Base-by-base conservation (phyloP, 2,113 vertebrate species). In the Rhegmatorhina hoffmannsi region DNA sequence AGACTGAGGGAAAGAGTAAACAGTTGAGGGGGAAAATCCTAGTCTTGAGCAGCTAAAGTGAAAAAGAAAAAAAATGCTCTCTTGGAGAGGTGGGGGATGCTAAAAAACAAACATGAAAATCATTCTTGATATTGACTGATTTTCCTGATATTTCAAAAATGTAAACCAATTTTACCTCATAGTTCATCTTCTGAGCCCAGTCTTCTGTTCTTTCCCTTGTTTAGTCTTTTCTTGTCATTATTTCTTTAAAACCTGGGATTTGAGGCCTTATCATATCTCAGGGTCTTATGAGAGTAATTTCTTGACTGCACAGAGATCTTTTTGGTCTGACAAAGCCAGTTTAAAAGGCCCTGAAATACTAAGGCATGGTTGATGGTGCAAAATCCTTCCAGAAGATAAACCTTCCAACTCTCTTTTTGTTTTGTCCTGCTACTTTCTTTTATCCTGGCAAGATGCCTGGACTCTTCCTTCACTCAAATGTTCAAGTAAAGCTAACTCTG, bases 311-410 rank as follows among this genome's bases (percentile, higher is more conserved):
- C 44, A 64, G 68, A 81, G 33, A 50, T 75, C 60, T 84, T 82
- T 70, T 47, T 77, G 85, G 73, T 13, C 40, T 38, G 28, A 73
- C 92, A 92, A 97, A 94, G 93, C 38, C 21, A 2, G 17, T 21
- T 93, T 49, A 72, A 90, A 92, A 89, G 84, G 7, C 90, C 63
- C 58, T 77, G 50, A 91, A 87, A 70, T 60, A 38, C 44, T 86
- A 86, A 79, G 28, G 25, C 79, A 50, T 79, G 87, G 78, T 82
- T 0, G 13, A 93, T 50, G 43, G 38, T 64, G 46, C 66, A 78
- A 75, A 96, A 96, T 64, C 46, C 93, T 97, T 92, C 77, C 84
- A 88, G 44, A 84, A 95, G 88, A 97, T 93, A 97, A 96, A 96
- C 72, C 85, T 87, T 73, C 75, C 81, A 93, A 91, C 34, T 74